A percentile compares a stretch with the other conserved stretches of the same genome.
These are phyloP conservation scores for Oncorhynchus clarkii DNA, from an alignment of 2,113 vertebrate genomes.

Conservation along the genomic window DNA sequence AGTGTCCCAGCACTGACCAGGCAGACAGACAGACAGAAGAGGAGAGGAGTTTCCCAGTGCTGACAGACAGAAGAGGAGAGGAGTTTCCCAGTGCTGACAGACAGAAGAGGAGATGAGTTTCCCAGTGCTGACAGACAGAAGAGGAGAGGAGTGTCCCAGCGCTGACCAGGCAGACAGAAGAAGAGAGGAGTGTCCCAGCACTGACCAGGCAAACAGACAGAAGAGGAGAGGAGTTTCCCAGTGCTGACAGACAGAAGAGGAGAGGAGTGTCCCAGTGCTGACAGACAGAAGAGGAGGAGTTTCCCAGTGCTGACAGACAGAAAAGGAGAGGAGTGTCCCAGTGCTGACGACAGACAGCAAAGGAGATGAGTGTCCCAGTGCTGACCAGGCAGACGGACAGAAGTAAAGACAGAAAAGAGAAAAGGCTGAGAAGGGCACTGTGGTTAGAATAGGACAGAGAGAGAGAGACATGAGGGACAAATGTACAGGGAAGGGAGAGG, in stretches of 20 bases:
- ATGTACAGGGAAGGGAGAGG: conserved; percentile 2
- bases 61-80: background rate
- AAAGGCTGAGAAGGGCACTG: background rate
- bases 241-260: background rate
- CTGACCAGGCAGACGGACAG: background rate
- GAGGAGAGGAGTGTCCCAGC: background rate
- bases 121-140: background rate
- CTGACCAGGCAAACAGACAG: background rate
- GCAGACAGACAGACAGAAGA: too few relatives aligned
- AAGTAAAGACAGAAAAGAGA: conserved; percentile 4
- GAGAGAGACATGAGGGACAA: background rate
- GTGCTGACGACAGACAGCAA: background rate
- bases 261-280: background rate
- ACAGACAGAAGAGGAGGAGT: background rate
- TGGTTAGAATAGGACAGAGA: too few relatives aligned
- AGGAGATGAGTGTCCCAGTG: background rate
- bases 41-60: too few relatives aligned
- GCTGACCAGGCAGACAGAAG: background rate
- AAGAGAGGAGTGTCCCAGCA: background rate
- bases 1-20: background rate
- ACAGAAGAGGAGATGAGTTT: too few relatives aligned
- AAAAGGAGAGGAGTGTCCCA: too few relatives aligned
- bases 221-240: background rate
- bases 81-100: background rate
- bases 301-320: background rate